These are phyloP conservation scores for Patiria pectinifera DNA, from an alignment of 53 echinoderm and acorn worm species.

Conservation along the genomic window DNA sequence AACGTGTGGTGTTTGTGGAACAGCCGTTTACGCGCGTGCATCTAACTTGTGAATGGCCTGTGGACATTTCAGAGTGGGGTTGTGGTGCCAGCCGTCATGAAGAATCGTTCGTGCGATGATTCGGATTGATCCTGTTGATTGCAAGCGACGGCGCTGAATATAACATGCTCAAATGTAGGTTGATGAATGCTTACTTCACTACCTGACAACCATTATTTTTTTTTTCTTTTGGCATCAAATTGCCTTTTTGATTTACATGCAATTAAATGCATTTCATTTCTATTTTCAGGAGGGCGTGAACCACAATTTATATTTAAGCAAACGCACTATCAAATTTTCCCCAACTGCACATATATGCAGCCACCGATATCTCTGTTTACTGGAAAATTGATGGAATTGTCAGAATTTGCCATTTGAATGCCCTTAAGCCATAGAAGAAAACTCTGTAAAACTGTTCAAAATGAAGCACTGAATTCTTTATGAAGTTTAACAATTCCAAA, in stretches of 20 bases:
- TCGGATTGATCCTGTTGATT: constrained; percentile 2
- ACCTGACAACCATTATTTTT: background rate
- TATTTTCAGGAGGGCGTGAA: background rate
- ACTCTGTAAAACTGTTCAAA: too few relatives aligned
- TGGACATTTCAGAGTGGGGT: background rate
- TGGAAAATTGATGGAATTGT: too few relatives aligned
- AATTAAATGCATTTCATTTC: background rate
- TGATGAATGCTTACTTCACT: background rate
- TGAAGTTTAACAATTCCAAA: too few relatives aligned
- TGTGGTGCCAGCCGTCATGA: background rate
- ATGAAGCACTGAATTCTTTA: too few relatives aligned
- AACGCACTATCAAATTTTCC: too few relatives aligned
- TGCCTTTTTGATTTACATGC: background rate
- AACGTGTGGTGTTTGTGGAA: background rate
- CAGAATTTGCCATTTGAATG: too few relatives aligned
- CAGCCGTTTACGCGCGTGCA: background rate
- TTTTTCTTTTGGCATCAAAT: background rate
- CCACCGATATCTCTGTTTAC: too few relatives aligned
- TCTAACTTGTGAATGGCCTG: background rate
- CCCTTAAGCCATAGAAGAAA: too few relatives aligned
- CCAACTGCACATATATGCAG: too few relatives aligned
- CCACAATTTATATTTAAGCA: too few relatives aligned
- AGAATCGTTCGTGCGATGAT: background rate
- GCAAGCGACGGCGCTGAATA: background rate
- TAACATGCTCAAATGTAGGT: background rate